Percentiles rank a stretch among this genome's conserved stretches.
phyloP scores from a whole-genome alignment of 2,797 vertebrate genomes.

The Muscicapa comitata region DNA sequence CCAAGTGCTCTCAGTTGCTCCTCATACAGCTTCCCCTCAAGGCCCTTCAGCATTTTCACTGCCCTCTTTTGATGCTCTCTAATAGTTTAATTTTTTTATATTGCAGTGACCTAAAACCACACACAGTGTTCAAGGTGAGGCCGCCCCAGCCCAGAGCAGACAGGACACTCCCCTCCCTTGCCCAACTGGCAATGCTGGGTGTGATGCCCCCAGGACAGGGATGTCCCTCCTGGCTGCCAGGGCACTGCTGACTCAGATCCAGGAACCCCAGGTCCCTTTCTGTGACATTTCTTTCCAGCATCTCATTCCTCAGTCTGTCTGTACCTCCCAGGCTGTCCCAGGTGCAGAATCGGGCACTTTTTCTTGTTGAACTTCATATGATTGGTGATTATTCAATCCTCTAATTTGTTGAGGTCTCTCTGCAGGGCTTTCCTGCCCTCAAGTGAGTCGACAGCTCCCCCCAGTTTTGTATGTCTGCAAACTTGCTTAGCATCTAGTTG shows the following conservation, averaged over 20 bases:
- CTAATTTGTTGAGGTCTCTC: neutral
- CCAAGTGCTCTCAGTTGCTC: neutral
- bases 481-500: neutral
- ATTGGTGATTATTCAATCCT: neutral
- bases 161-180: neutral
- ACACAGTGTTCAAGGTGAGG: neutral
- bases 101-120: neutral
- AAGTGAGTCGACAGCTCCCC: rapidly evolving
- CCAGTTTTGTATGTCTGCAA: neutral
- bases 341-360: neutral
- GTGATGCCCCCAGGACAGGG: neutral
- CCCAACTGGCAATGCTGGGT: neutral
- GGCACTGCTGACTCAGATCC: neutral
- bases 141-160: neutral
- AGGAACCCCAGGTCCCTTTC: neutral
- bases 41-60: neutral
- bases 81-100: neutral
- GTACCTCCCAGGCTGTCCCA: neutral
- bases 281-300: neutral
- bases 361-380: neutral
- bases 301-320: neutral
- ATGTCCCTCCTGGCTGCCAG: neutral
- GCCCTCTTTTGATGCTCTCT: neutral
- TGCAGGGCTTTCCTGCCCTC: neutral
- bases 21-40: neutral